Evolutionary conservation across 2,888 invertebrate species (phyloP).

Genomic region (Disparrhopalites patrizii): DNA sequence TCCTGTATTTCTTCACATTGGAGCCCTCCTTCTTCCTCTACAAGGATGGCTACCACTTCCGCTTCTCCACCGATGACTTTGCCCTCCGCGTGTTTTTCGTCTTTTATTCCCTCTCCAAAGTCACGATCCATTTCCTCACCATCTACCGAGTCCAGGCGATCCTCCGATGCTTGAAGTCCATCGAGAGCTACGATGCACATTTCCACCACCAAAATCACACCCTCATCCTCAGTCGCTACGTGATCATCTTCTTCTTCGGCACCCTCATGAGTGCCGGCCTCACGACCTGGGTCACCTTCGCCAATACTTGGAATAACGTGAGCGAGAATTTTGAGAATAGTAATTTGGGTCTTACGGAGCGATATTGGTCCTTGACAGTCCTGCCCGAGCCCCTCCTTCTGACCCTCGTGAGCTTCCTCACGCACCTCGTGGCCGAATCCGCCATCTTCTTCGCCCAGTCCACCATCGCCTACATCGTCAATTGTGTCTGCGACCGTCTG

Average conservation of each 20-base stretch:
- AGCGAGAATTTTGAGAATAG: constrained; percentile 9
- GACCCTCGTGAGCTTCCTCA: not conserved
- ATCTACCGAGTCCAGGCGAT: not conserved
- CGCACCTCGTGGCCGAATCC: constrained; percentile 10
- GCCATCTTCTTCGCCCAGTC: constrained; percentile 14
- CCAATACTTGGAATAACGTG: not conserved
- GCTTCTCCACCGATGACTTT: constrained; percentile 10
- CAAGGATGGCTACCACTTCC: not conserved
- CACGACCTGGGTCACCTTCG: not conserved
- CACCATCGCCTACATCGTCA: constrained; percentile 16
- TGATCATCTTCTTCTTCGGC: not conserved
- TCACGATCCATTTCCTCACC: constrained; percentile 2
- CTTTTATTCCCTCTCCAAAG: not conserved
- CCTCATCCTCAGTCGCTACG: constrained; percentile 4
- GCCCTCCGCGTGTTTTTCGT: constrained; percentile 10
- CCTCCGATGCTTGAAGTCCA: constrained; percentile 7
- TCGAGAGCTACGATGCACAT: constrained; percentile 3
- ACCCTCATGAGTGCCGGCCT: not conserved
- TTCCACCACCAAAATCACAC: constrained; percentile 4
- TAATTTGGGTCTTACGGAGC: not conserved
- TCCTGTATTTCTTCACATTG: constrained; percentile 7
- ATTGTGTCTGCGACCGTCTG: constrained; percentile 15
- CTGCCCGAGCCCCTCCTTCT: constrained; percentile 11
- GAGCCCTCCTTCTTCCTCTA: constrained; percentile 2
- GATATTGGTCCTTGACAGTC: constrained; percentile 14